Base-by-base conservation (phyloP, 2,797 vertebrate species). In the Knipowitschia caucasica region DNA sequence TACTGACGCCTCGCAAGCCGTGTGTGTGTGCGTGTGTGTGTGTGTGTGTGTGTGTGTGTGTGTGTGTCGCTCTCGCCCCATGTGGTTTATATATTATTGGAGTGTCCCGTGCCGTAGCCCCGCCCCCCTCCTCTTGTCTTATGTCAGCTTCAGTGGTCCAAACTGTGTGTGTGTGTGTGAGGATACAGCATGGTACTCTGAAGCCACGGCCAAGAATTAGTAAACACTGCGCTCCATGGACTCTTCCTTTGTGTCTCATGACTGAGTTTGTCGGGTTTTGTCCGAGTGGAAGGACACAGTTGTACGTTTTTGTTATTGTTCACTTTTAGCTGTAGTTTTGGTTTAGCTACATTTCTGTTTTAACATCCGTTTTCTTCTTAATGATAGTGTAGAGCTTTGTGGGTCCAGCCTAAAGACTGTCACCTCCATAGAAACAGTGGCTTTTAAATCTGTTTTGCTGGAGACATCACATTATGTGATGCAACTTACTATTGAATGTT, bases 401-500 rank as follows among this genome's bases (percentile, higher is more conserved):
- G 84, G 87, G 89, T 86, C 82, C 86, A 77, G 44, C 75, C 80
- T 88, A 86, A 83, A 75, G 85, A 76, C 85, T 82, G 62, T 90
- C 88, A 81, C 91, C 76, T 84, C 79, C 81, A 77, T 56, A 50
- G 88, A 91, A 92, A 90, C 73, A 77, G 89, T 89, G 80, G 86
- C 92, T 93, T 92, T 88, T 73, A 87, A 87, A 84, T 81, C 70
- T 78, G 80, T 92, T 83, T 87, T 86, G 92, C 92, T 92, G 92
- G 90, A 94, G 87, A 92, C 94, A 92, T 96, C 94, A 91, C 91
- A 57, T 67, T 82, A 88, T 68, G 94, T 93, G 95, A 91, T 96
- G 95, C 92, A 93, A 94, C 93, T 94, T 95, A 93, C 92, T 95
- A 83, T 89, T 89, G 91, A 97, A 98, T 98, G 94, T 98, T 98